A percentile compares a stretch with the other conserved stretches of the same genome.
Conservation (phyloP, 1,140 invertebrate genomes). For the Pogonomyrmex californicus region DNA sequence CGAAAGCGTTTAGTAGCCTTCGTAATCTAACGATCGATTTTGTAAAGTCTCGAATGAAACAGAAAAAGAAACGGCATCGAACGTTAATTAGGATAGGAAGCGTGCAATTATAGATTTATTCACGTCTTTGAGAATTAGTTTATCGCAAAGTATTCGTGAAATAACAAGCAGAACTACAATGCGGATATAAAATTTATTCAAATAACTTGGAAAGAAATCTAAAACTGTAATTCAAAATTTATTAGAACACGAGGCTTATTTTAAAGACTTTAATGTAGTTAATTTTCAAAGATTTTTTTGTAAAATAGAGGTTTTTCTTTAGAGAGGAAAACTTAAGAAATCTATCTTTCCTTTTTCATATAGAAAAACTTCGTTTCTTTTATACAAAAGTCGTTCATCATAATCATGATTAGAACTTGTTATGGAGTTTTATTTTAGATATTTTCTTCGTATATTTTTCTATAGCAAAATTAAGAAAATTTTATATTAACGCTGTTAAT, state of each 20-base stretch:
- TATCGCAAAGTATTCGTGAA: background rate
- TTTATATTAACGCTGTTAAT: background rate
- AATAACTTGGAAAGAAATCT: conserved; percentile 4
- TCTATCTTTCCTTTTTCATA: background rate
- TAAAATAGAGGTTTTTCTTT: background rate
- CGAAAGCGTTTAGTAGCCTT: conserved; percentile 53
- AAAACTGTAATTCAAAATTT: background rate
- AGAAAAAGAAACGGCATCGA: conserved; percentile 45
- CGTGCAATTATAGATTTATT: conserved; percentile 9
- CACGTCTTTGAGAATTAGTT: background rate
- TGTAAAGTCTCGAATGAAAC: conserved; percentile 58
- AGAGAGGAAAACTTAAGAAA: background rate
- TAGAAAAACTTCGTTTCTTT: background rate
- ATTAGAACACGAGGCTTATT: background rate
- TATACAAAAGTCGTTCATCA: background rate
- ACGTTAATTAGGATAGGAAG: conserved; percentile 44
- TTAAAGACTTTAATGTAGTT: background rate
- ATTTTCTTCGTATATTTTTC: background rate
- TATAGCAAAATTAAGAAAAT: background rate
- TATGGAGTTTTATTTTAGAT: conserved; percentile 3
- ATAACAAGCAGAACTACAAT: background rate
- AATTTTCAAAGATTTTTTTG: background rate
- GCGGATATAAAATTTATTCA: background rate
- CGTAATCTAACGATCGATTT: conserved; percentile 54
- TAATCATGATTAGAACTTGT: conserved; percentile 4